phyloP scores from a whole-genome alignment of 2,797 vertebrate genomes.

The Diglossa cyanea region DNA sequence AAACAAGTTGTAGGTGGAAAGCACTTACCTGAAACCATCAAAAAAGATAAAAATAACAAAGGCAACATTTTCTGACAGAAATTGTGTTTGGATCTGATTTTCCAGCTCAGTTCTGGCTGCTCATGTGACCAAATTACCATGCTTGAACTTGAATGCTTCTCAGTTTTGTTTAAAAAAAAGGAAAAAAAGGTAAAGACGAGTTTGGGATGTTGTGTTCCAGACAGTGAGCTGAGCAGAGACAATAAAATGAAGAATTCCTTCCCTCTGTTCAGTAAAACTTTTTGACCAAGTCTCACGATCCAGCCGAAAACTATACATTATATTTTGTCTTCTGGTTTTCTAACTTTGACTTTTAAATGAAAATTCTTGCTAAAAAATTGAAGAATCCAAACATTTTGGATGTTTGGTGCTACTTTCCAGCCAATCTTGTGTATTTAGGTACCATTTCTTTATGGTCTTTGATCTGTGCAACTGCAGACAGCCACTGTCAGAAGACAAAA shows the following conservation, averaged over 20 bases:
- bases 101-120: background rate
- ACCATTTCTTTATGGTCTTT: constrained; percentile 9
- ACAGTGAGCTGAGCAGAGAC: background rate
- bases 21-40: background rate
- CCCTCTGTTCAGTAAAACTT: background rate
- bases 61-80: background rate
- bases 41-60: background rate
- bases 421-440: constrained; percentile 1
- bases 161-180: background rate
- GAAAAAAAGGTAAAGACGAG: background rate
- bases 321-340: background rate
- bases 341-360: background rate
- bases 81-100: background rate
- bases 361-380: background rate
- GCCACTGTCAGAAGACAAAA: constrained; percentile 29
- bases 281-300: background rate
- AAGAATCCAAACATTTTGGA: background rate
- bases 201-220: background rate
- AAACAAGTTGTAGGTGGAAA: background rate
- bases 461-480: constrained; percentile 34
- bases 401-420: constrained; percentile 22
- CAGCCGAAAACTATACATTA: background rate
- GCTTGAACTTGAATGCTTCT: background rate
- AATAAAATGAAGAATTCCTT: background rate
- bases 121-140: background rate